Evolutionary conservation across 2,113 vertebrate species (phyloP), one percentile per base, ranked within the genome.

Genomic region (Myotis yumanensis): DNA sequence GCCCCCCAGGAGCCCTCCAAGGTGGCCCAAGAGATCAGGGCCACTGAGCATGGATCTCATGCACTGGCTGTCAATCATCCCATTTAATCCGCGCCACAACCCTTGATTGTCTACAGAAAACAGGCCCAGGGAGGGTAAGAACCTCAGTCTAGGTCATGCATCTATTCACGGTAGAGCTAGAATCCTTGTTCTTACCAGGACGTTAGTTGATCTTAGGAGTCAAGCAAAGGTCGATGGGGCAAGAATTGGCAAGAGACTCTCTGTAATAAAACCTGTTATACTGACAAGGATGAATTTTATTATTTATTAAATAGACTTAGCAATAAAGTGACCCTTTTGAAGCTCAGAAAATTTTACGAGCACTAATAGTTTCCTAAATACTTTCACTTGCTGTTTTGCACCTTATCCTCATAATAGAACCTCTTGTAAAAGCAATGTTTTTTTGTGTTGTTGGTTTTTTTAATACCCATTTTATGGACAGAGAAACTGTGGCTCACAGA

Each of bases 231-330:
- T 15, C 35, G 40, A 69, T 17, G 22, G 68, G 57, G 16, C 57
- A 48, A 81, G 81, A 69, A 59, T 11, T 90, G 75, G 75, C 91
- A 86, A 52, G 95, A 90, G n/a, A 90, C n/a, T 73, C 30, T 51
- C 9, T 11, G 7, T 69, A 68, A 59, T 75, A 86, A 86, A 93
- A 69, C 20, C 48, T 59, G 75, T 80, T 76, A 59, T 2, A 43
- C 59, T 51, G 51, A 69, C 30, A 48, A 79, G 87, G 68, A 48
- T 17, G 62, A n/a, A n/a, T 46, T 83, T 62, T 90, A 69, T 82
- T 81, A 82, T 71, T 95, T 90, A 90, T 75, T 69, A 81, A 81
- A 90, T 76, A 82, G 75, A 30, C 48, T 81, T 51, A 75, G 48
- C 75, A 68, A 90, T 51, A 86, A 76, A 87, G 59, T 12, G 69